Percentiles rank a stretch among this genome's conserved stretches.
Evolutionary conservation across 2,888 invertebrate species (phyloP).

Genomic region (Minunthozetes semirufus): DNA sequence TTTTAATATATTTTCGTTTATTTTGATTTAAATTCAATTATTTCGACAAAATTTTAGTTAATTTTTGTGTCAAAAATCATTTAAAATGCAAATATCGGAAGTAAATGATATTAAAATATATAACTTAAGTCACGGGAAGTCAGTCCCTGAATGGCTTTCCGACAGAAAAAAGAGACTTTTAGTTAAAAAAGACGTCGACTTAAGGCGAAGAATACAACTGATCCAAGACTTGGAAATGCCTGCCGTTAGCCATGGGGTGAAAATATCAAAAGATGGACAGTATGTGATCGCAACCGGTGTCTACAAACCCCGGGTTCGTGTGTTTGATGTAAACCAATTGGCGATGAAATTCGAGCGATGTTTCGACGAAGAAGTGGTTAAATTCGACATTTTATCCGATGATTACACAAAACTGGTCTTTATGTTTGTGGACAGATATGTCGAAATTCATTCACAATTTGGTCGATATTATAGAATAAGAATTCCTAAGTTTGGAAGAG

Average conservation of each 20-base stretch:
- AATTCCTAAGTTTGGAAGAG: conserved; percentile 91
- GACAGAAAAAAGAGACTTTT: conserved; percentile 72
- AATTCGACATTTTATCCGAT: conserved; percentile 83
- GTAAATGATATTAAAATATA: conserved; percentile 96
- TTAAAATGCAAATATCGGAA: conserved; percentile 79
- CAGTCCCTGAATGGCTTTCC: conserved; percentile 90
- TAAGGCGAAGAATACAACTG: conserved; percentile 82
- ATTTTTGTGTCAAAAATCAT: too few species aligned
- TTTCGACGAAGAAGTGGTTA: conserved; percentile 92
- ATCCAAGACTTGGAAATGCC: conserved; percentile 99
- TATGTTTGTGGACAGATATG: conserved; percentile 77
- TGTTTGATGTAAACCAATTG: conserved; percentile 90
- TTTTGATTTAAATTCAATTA: not conserved
- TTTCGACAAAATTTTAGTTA: not conserved
- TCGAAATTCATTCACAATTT: conserved; percentile 91
- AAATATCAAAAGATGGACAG: conserved; percentile 80
- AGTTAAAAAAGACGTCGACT: conserved; percentile 80
- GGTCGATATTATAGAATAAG: conserved; percentile 83
- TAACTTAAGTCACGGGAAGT: conserved; percentile 92
- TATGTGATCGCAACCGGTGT: conserved; percentile 81
- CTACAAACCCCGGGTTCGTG: conserved; percentile 92
- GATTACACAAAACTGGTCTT: conserved; percentile 92
- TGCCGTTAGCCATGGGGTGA: conserved; percentile 74
- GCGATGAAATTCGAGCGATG: conserved; percentile 97
- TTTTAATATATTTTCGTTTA: not conserved